These are phyloP conservation scores for Eriosoma lanigerum DNA, from an alignment of 1,140 invertebrate species.

Conservation along the genomic window DNA sequence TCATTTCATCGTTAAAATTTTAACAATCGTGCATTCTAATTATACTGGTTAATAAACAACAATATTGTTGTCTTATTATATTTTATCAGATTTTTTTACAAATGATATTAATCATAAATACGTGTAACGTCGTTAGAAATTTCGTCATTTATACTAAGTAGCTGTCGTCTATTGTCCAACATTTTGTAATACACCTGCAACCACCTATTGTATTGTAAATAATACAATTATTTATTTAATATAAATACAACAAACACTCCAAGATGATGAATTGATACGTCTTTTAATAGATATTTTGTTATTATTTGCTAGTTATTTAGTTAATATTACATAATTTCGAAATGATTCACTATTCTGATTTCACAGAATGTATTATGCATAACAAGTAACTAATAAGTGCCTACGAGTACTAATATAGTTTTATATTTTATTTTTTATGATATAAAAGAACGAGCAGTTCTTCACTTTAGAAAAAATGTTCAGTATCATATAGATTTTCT, in stretches of 20 bases:
- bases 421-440: no score
- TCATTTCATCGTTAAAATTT: background rate
- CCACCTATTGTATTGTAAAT: background rate
- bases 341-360: background rate
- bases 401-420: no score
- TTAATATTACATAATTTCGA: background rate
- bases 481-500: no score
- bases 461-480: no score
- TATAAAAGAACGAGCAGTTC: no score
- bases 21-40: slow-evolving; percentile 39
- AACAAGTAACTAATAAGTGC: no score
- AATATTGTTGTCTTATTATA: background rate
- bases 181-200: background rate
- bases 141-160: background rate
- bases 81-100: slow-evolving; percentile 15
- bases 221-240: background rate
- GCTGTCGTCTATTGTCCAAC: slow-evolving; percentile 4
- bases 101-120: background rate
- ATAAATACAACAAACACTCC: background rate
- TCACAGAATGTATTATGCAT: no score
- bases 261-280: background rate
- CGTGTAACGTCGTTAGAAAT: background rate
- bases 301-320: no score
- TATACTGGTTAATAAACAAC: slow-evolving; percentile 16
- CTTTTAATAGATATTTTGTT: background rate